phyloP scores from a whole-genome alignment of 2,113 vertebrate genomes.

The Motacilla alba region DNA sequence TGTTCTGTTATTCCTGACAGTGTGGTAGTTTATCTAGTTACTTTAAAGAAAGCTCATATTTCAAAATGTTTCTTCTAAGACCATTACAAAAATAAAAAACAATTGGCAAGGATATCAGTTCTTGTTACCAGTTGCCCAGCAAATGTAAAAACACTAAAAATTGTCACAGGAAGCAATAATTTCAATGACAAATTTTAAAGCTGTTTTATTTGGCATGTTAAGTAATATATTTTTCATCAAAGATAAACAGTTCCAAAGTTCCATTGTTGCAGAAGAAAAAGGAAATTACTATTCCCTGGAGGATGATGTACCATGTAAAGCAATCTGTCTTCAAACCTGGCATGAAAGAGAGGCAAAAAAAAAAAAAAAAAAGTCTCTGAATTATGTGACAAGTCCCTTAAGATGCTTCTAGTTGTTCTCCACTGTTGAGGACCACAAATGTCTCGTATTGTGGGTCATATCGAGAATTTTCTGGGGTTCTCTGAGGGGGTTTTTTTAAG shows the following conservation, averaged over 20 bases:
- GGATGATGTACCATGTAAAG: constrained; percentile 84
- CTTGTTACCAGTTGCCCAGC: constrained; percentile 70
- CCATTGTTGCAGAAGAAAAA: constrained; percentile 74
- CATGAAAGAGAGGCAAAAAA: constrained; percentile 74
- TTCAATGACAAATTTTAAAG: constrained; percentile 79
- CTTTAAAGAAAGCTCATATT: constrained; percentile 72
- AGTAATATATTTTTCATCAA: constrained; percentile 85
- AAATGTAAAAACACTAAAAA: constrained; percentile 75
- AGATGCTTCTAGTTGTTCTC: constrained; percentile 65
- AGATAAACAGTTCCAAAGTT: constrained; percentile 84
- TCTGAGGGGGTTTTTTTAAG: accelerated
- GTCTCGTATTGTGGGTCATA: constrained; percentile 54
- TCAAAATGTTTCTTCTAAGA: constrained; percentile 67
- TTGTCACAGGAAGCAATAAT: constrained; percentile 83
- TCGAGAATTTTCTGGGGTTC: background rate
- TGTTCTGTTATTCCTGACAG: constrained; percentile 68
- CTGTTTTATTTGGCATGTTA: constrained; percentile 80
- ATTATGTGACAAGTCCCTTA: constrained; percentile 70
- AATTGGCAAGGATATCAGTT: constrained; percentile 68
- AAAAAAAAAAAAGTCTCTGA: constrained; percentile 68
- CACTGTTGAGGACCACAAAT: constrained; percentile 62
- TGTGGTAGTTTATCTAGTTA: constrained; percentile 61
- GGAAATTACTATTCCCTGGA: constrained; percentile 84
- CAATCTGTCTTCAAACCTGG: constrained; percentile 73
- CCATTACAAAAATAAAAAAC: constrained; percentile 72